Percentiles rank a stretch among this genome's conserved stretches.
Conservation (phyloP, 2,888 invertebrate species). For the Ophioninae sp. region DNA sequence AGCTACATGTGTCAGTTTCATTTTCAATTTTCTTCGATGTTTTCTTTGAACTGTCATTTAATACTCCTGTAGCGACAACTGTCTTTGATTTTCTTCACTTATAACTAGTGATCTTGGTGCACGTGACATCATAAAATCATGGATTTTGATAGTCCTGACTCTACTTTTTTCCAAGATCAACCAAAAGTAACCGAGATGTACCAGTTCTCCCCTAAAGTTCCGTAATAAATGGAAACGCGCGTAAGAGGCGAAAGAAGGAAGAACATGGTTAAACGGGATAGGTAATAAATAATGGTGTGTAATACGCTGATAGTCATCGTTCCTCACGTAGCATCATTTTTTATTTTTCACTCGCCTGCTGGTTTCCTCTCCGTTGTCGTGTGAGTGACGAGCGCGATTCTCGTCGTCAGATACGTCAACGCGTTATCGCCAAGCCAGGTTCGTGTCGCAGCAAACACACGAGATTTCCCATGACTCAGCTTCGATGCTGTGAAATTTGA, state of each 20-base stretch:
- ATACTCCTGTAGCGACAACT: no score
- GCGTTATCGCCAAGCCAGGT: conserved; percentile 27
- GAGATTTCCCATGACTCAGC: conserved; percentile 53
- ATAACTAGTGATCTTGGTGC: no score
- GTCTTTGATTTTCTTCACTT: no score
- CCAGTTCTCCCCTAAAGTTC: background rate
- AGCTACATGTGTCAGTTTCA: no score
- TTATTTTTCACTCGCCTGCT: conserved; percentile 3
- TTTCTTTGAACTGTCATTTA: no score
- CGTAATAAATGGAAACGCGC: background rate
- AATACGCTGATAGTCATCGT: conserved; percentile 29
- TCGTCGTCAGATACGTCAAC: conserved; percentile 43
- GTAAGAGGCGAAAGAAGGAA: background rate
- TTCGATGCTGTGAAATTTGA: conserved; percentile 37
- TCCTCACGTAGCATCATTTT: conserved; percentile 49
- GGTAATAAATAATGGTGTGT: conserved; percentile 16
- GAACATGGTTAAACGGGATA: background rate
- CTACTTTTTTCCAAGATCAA: background rate
- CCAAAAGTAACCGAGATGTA: background rate
- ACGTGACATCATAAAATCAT: no score
- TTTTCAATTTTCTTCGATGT: no score
- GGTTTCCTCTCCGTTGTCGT: background rate
- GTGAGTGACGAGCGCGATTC: conserved; percentile 45
- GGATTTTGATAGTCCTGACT: no score
- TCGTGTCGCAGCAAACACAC: conserved; percentile 24